Evolutionary conservation across 2,888 invertebrate genomes (phyloP).

Genomic region (Apantesis nais): DNA sequence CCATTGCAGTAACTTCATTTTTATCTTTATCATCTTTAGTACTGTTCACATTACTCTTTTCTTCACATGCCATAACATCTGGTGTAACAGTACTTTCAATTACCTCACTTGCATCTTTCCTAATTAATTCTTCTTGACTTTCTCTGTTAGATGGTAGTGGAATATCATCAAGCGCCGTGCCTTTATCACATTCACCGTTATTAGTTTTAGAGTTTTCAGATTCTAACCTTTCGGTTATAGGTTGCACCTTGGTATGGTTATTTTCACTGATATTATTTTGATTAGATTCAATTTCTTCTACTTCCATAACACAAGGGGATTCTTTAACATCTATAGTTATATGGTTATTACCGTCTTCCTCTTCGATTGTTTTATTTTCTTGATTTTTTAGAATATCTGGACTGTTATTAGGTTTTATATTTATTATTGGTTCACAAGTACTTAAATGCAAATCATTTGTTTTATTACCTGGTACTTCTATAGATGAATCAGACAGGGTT

Average conservation of each 20-base stretch:
- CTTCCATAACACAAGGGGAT: slow-evolving; percentile 20
- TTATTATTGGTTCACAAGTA: not conserved
- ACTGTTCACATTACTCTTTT: not conserved
- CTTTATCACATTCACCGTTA: not conserved
- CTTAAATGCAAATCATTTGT: not conserved
- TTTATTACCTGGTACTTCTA: slow-evolving; percentile 10
- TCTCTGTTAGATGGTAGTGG: not conserved
- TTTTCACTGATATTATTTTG: slow-evolving; percentile 7
- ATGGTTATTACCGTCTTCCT: slow-evolving; percentile 3
- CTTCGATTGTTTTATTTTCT: not conserved
- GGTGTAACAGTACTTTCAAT: not conserved
- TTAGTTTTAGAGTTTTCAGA: slow-evolving; percentile 1
- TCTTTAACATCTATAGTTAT: slow-evolving; percentile 17
- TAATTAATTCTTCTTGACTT: slow-evolving; percentile 2
- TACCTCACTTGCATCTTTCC: not conserved
- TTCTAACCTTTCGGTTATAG: not conserved
- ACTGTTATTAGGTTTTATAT: not conserved
- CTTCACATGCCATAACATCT: not conserved
- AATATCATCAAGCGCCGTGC: not conserved
- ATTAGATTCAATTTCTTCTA: slow-evolving; percentile 18
- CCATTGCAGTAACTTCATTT: not conserved
- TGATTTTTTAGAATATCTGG: not conserved
- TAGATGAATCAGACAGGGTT: slow-evolving; percentile 13
- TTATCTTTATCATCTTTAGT: not conserved
- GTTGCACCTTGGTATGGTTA: not conserved